Conservation (phyloP, 2,797 vertebrate genomes). For the Poeciliopsis infans region DNA sequence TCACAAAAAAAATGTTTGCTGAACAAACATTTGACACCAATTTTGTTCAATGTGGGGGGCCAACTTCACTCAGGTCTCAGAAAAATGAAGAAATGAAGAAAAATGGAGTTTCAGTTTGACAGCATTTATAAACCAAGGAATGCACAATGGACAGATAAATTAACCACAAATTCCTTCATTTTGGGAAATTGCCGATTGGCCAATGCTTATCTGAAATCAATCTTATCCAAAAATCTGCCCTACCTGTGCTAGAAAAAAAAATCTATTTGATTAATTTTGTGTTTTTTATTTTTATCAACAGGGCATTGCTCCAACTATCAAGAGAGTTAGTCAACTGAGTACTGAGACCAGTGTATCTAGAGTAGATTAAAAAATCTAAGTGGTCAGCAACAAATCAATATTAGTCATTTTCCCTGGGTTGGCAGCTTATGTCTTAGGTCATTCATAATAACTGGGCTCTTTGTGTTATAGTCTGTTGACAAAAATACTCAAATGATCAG, state of each 20-base stretch:
- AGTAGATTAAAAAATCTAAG: not conserved
- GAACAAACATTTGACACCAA: too few relatives aligned
- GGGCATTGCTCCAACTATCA: not conserved
- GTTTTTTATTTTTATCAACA: not conserved
- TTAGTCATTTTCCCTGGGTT: not conserved
- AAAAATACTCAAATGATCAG: not conserved
- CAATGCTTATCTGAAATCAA: not conserved
- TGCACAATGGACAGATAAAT: not conserved
- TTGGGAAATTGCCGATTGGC: not conserved
- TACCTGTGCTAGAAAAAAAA: not conserved
- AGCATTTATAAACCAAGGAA: not conserved
- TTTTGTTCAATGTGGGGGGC: too few relatives aligned
- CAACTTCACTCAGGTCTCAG: too few relatives aligned
- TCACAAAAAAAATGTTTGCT: too few relatives aligned
- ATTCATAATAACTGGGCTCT: not conserved
- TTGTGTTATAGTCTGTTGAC: not conserved
- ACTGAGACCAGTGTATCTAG: not conserved
- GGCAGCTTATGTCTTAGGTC: not conserved
- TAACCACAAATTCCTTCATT: not conserved
- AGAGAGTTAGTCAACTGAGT: not conserved
- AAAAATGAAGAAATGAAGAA: too few relatives aligned
- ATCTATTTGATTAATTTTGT: not conserved
- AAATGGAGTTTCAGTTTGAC: not conserved
- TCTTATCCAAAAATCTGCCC: too few relatives aligned
- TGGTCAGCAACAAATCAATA: not conserved